These are phyloP conservation scores for Megaptera novaeangliae DNA, from an alignment of 2,113 vertebrate species.

Conservation along the genomic window DNA sequence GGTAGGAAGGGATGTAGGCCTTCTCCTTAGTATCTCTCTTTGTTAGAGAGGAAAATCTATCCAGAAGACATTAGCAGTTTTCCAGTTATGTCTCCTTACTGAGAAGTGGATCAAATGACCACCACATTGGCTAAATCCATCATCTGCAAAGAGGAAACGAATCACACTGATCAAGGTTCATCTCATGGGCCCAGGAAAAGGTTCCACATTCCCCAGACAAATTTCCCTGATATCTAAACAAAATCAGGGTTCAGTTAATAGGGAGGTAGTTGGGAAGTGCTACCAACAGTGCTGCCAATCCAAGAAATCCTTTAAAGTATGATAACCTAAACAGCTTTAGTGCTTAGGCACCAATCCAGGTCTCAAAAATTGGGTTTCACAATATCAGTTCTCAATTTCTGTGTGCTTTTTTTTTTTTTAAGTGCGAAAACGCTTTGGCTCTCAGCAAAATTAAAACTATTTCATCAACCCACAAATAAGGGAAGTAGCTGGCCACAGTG, in stretches of 20 bases:
- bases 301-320: background rate
- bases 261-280: background rate
- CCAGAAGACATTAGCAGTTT: background rate
- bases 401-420: background rate
- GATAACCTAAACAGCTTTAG: background rate
- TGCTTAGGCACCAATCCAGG: background rate
- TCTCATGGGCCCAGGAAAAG: background rate
- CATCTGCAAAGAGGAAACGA: background rate
- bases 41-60: background rate
- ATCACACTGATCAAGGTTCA: background rate
- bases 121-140: background rate
- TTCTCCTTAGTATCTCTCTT: background rate
- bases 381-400: background rate
- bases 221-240: background rate
- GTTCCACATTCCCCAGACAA: background rate
- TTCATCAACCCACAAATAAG: background rate
- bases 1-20: background rate
- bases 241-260: background rate
- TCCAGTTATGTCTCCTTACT: background rate
- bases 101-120: background rate
- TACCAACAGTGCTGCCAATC: background rate
- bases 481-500: background rate
- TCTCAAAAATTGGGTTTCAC: background rate
- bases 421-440: background rate
- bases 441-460: background rate